Base-by-base conservation (phyloP, 2,113 vertebrate species). In the Misgurnus mizolepis region DNA sequence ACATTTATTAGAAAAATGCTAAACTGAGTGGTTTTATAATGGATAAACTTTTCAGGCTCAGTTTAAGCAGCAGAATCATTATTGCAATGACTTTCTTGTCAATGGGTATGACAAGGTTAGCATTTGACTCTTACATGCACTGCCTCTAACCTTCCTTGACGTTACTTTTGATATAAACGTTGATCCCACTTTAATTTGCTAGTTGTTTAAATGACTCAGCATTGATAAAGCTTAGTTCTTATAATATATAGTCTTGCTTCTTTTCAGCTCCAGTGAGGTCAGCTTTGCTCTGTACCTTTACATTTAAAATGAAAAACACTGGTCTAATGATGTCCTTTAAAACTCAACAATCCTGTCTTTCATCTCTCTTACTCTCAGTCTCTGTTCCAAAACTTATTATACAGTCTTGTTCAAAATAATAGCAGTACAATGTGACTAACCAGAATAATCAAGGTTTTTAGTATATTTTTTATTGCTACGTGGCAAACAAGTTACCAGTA, bases 21-120 rank as follows among this genome's bases (percentile, higher is more conserved):
- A 34, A 34, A 34, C 27, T 34, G 27, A 34, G 27, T 34, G 27
- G 27, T 34, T 3, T 34, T 3, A 34, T 45, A 45, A 7, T 45
- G 43, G 5, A 45, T 45, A 45, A 45, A 45, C 43, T 3, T 45
- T 50, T 50, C 27, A 22, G 22, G 22, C 22, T 22, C 22, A 53
- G 50, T 17, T 53, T 14, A 14, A 14, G 50, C 50, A 15, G 14
- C 12, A 4, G 50, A 0, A 22, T 22, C 22, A 22, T 22, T 22
- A 22, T 22, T 22, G 22, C 22, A 22, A 22, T 22, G 22, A 22
- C 22, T 22, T 22, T 22, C 22, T 22, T 22, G n/a, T 22, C 22
- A 22, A n/a, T 82, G 79, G 79, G 53, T 84, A 86, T 83, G 91
- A 93, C 90, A 94, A 95, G 93, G 93, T 93, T 96, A 95, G 93